Evolutionary conservation across 2,113 vertebrate genomes (phyloP).

Genomic region (Glareola pratincola): DNA sequence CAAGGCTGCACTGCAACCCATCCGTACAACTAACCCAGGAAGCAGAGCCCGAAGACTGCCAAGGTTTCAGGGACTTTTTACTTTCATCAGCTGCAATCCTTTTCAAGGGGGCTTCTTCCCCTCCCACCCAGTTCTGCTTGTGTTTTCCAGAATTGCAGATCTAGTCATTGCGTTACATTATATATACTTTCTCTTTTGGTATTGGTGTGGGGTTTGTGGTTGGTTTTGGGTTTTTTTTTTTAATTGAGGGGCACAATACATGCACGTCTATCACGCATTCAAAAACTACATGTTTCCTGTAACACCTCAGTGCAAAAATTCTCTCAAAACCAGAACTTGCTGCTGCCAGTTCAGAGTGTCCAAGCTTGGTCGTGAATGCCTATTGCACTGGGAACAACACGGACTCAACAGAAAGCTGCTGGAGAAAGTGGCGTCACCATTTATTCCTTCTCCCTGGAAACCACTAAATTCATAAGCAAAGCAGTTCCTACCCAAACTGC

Average conservation of each 20-base stretch:
- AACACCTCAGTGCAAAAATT: rapidly evolving
- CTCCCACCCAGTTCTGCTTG: not conserved
- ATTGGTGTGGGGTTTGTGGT: not conserved
- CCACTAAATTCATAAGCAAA: not conserved
- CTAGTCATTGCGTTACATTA: not conserved
- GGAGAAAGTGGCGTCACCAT: not conserved
- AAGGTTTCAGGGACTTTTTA: not conserved
- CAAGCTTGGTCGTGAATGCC: not conserved
- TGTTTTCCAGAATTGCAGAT: not conserved
- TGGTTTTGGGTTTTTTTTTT: not conserved
- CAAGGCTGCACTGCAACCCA: not conserved
- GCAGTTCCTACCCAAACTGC: not conserved
- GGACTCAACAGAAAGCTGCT: not conserved
- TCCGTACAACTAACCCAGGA: rapidly evolving
- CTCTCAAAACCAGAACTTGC: not conserved
- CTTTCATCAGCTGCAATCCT: not conserved
- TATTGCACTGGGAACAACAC: not conserved
- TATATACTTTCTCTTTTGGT: not conserved
- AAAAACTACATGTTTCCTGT: not conserved
- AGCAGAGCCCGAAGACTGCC: not conserved
- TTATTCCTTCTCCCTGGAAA: not conserved
- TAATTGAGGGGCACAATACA: not conserved
- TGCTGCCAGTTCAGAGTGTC: not conserved
- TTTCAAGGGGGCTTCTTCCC: not conserved
- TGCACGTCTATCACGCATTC: not conserved